Conservation (phyloP, 2,888 invertebrate genomes). For the Drosophila melanosoma region DNA sequence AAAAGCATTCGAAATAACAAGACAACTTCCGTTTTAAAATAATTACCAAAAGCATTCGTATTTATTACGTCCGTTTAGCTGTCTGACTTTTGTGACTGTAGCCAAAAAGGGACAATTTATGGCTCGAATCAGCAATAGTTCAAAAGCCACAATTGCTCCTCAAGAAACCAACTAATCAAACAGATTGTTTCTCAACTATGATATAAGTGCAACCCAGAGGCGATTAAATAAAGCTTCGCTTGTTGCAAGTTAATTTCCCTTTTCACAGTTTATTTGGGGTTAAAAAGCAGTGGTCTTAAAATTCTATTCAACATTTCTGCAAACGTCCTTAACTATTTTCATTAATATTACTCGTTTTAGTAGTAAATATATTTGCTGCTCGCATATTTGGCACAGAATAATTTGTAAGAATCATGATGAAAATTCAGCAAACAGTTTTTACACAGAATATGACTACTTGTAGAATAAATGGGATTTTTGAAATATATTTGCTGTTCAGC, state of each 20-base stretch:
- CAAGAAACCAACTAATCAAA: constrained; percentile 10
- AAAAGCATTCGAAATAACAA: constrained; percentile 13
- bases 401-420: neutral
- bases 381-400: neutral
- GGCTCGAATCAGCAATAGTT: neutral
- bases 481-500: neutral
- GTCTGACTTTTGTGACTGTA: constrained; percentile 3
- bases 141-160: constrained; percentile 1
- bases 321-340: neutral
- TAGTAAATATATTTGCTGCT: neutral
- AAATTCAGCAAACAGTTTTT: neutral
- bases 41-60: constrained; percentile 57
- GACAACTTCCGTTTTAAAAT: constrained; percentile 49
- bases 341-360: neutral
- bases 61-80: constrained; percentile 54
- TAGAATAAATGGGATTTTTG: neutral
- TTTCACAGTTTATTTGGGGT: neutral
- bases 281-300: neutral
- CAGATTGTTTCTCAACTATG: neutral
- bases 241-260: neutral
- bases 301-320: neutral
- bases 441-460: neutral
- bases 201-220: neutral
- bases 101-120: neutral
- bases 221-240: neutral